phyloP scores from a whole-genome alignment of 2,888 invertebrate genomes.

The Heteropelma amictum region DNA sequence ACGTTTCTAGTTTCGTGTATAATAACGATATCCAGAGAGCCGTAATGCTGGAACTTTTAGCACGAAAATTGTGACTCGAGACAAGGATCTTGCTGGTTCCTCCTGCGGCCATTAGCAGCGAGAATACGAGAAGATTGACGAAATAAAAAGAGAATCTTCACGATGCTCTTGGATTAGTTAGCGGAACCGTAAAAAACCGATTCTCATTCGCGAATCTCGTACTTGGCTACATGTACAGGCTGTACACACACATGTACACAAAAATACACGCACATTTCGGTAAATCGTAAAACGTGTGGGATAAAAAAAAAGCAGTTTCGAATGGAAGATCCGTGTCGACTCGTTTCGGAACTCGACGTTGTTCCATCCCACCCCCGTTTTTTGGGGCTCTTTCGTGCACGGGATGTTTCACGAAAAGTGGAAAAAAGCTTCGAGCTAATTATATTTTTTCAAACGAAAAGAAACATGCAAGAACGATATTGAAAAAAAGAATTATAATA shows the following conservation, averaged over 20 bases:
- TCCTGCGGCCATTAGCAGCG: constrained; percentile 16
- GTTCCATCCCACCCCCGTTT: not conserved
- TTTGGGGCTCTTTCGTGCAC: not conserved
- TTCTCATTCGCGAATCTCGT: constrained; percentile 28
- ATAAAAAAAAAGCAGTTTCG: constrained; percentile 29
- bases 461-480: too few relatives aligned
- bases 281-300: constrained; percentile 26
- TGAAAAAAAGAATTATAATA: not conserved
- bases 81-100: not conserved
- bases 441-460: not conserved
- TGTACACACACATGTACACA: too few relatives aligned
- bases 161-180: constrained; percentile 17
- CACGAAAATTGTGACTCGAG: not conserved
- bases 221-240: not conserved
- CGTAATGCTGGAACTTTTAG: not conserved
- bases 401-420: constrained; percentile 2
- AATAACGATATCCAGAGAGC: not conserved
- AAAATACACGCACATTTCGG: not conserved
- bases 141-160: constrained; percentile 17
- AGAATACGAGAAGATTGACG: constrained; percentile 8
- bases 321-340: constrained; percentile 52
- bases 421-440: not conserved
- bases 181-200: constrained; percentile 30
- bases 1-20: too few relatives aligned
- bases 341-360: constrained; percentile 47